A percentile compares a stretch with the other conserved stretches of the same genome.
Evolutionary conservation across 2,797 vertebrate genomes (phyloP).

Genomic region (Heliangelus exortis): DNA sequence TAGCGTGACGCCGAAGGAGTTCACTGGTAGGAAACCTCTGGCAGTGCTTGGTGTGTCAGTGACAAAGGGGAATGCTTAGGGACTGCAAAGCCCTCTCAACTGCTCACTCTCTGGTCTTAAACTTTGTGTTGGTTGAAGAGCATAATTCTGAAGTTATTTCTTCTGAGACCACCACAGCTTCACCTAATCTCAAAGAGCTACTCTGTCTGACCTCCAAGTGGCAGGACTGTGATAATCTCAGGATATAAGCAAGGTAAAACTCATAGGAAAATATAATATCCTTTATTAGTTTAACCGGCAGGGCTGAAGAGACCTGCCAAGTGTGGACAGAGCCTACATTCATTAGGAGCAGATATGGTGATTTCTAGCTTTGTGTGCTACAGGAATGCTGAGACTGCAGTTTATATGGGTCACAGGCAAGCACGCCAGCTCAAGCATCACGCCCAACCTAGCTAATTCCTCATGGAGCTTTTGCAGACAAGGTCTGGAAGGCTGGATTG

Average conservation of each 20-base stretch:
- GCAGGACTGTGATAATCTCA: background rate
- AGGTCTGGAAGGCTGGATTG: background rate
- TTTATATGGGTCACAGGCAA: constrained; percentile 10
- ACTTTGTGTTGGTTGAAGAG: background rate
- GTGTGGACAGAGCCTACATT: constrained; percentile 1
- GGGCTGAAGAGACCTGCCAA: constrained; percentile 46
- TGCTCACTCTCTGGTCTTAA: background rate
- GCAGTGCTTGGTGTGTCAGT: background rate
- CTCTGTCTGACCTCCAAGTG: background rate
- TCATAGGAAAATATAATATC: background rate
- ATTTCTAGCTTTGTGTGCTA: constrained; percentile 26
- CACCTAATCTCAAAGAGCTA: background rate
- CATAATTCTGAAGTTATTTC: background rate
- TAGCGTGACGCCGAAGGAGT: background rate
- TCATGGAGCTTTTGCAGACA: background rate
- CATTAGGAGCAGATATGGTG: constrained; percentile 21
- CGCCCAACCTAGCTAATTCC: background rate
- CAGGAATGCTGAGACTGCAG: constrained; percentile 19
- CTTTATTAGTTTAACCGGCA: background rate
- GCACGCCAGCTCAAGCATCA: constrained; percentile 7
- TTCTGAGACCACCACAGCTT: background rate
- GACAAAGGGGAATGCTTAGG: background rate
- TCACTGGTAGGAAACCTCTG: background rate
- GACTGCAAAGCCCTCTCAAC: background rate
- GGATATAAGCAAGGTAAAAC: background rate